Evolutionary conservation across 2,888 invertebrate species (phyloP).

Genomic region (Sceliomorpha sp.): DNA sequence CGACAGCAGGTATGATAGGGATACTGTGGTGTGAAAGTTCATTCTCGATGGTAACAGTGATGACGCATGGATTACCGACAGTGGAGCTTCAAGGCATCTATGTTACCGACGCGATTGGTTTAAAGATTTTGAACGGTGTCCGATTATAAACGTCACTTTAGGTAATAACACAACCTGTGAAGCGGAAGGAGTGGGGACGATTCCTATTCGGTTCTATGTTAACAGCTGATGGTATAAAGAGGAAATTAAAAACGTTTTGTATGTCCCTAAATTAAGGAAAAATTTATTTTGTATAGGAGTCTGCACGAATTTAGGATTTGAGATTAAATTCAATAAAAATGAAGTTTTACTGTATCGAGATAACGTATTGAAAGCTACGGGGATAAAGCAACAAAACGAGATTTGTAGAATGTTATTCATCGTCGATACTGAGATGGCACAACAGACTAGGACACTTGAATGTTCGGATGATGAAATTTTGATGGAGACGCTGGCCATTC

Average conservation of each 20-base stretch:
- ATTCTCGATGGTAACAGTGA: no score
- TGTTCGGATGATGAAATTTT: no score
- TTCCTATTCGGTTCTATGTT: neutral
- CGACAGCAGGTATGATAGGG: no score
- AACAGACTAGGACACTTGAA: slow-evolving; percentile 45
- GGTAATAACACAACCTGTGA: slow-evolving; percentile 3
- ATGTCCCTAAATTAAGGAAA: neutral
- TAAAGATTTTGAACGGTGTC: no score
- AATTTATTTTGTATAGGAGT: slow-evolving; percentile 1
- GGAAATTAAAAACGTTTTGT: neutral
- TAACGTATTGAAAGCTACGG: no score
- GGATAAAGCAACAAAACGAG: slow-evolving; percentile 17
- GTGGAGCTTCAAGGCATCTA: no score
- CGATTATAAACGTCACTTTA: neutral
- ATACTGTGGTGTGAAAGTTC: no score
- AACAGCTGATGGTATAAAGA: neutral
- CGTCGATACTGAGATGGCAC: slow-evolving; percentile 44
- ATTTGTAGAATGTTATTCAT: slow-evolving; percentile 46
- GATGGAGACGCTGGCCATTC: no score
- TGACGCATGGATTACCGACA: no score
- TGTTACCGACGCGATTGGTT: no score
- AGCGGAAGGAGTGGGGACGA: neutral
- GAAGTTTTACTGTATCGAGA: no score
- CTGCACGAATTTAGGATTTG: neutral
- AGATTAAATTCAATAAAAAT: neutral